Base-by-base conservation (phyloP, 2,113 vertebrate genomes). In the Apodemus speciosus region DNA sequence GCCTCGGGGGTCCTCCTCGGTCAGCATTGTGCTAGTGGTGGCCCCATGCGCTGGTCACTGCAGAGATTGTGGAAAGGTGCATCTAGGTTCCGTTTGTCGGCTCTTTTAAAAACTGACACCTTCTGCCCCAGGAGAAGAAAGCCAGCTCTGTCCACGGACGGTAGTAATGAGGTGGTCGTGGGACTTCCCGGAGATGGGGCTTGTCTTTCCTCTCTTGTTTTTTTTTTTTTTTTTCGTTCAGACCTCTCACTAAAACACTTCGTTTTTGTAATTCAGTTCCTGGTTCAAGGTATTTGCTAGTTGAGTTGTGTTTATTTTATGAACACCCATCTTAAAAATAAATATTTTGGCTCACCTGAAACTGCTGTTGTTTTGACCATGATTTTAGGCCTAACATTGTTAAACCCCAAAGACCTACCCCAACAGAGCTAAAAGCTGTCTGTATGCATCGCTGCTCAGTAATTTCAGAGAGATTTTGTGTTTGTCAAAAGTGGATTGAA, bases 361-460 rank as follows among this genome's bases (percentile, higher is more conserved):
- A 89, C 94, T 87, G 92, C 96, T 95, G 85, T 95, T 95, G 90
- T 38, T 80, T 90, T 64, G 90, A 81, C 72, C 53, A 0, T 15
- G 9, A 8, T 81, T 87, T 90, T 71, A 23, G 73, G 81, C 46
- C 46, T 66, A 40, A 43, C 89, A 80, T 72, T 56, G 49, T 40
- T 72, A 72, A 72, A 40, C 25, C 32, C 49, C 49, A 13, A 85
- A 76, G 58, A n/a, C 56, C n/a, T 11, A 21, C 85, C n/a, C n/a
- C n/a, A 64, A 4, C 80, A 10, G 23, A 35, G 58, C 49, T 49
- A 68, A 62, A 9, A 53, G 49, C 25, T n/a, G 75, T 51, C 23
- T 46, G 75, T 51, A 2, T 11, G 23, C 75, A 3, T 7, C 73
- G 40, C 49, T 62, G 30, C 9, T 25, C 4, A 62, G 13, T 49